Conservation (phyloP, 2,113 vertebrate genomes). For the Alexandromys fortis region DNA sequence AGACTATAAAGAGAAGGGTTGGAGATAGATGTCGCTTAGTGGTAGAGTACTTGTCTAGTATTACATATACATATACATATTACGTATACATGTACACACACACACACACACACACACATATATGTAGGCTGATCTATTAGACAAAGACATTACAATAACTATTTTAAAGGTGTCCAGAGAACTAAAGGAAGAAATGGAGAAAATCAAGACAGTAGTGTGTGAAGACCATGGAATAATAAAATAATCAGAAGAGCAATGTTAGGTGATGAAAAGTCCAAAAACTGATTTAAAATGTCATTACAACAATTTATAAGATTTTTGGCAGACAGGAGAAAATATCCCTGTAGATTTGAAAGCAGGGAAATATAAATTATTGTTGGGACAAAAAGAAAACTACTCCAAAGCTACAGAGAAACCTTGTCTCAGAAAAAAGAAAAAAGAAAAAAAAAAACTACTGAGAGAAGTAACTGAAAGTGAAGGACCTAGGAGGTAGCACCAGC, state of each 20-base stretch:
- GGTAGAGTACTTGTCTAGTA: neutral
- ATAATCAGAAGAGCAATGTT: neutral
- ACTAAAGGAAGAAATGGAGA: neutral
- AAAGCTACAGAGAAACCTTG: too few relatives aligned
- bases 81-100: too few relatives aligned
- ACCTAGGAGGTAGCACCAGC: neutral
- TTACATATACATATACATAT: too few relatives aligned
- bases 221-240: neutral
- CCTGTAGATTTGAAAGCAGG: neutral
- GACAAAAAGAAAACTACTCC: neutral
- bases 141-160: neutral
- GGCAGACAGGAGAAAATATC: neutral
- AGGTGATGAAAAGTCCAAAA: neutral
- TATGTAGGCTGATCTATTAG: too few relatives aligned
- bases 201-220: neutral
- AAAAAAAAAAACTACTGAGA: too few relatives aligned
- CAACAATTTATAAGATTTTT: neutral
- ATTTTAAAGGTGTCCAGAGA: neutral
- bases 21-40: neutral
- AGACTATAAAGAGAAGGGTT: neutral
- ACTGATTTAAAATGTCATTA: too few relatives aligned
- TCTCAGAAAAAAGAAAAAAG: too few relatives aligned
- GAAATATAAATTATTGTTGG: neutral
- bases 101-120: rapidly evolving
- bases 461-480: neutral